Percentiles rank a stretch among this genome's conserved stretches.
Conservation (phyloP, 2,113 vertebrate species). For the Etheostoma spectabile region DNA sequence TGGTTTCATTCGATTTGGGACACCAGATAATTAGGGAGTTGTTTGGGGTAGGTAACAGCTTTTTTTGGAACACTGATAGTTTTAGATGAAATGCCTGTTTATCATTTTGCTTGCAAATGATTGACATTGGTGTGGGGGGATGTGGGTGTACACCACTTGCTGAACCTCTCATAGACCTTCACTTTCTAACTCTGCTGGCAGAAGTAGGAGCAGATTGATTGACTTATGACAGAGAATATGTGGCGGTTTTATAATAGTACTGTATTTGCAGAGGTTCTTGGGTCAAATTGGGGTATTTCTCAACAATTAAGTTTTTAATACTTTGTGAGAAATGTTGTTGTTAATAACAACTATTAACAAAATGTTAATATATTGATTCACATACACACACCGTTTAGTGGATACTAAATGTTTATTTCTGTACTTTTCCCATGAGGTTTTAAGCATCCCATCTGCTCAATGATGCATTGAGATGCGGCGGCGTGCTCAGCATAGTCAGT, state of each 20-base stretch:
- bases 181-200: constrained; percentile 14
- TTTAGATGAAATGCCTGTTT: constrained; percentile 55
- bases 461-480: constrained; percentile 26
- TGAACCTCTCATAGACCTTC: background rate
- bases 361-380: background rate
- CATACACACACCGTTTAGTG: background rate
- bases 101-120: constrained; percentile 50
- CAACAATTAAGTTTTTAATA: background rate
- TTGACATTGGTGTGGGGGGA: constrained; percentile 29
- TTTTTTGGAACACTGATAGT: constrained; percentile 42
- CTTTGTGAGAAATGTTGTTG: background rate
- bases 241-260: background rate
- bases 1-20: constrained; percentile 34
- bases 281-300: constrained; percentile 9
- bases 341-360: too few species aligned
- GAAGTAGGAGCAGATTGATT: background rate
- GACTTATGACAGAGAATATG: background rate
- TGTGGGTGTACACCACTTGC: background rate
- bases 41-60: constrained; percentile 14
- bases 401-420: constrained; percentile 40
- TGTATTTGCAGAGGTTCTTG: background rate
- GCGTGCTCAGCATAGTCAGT: constrained; percentile 43
- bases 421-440: constrained; percentile 24
- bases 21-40: constrained; percentile 41
- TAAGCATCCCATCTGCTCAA: constrained; percentile 57